Evolutionary conservation across 2,113 vertebrate genomes (phyloP).

Genomic region (Thamnophis sirtalis): DNA sequence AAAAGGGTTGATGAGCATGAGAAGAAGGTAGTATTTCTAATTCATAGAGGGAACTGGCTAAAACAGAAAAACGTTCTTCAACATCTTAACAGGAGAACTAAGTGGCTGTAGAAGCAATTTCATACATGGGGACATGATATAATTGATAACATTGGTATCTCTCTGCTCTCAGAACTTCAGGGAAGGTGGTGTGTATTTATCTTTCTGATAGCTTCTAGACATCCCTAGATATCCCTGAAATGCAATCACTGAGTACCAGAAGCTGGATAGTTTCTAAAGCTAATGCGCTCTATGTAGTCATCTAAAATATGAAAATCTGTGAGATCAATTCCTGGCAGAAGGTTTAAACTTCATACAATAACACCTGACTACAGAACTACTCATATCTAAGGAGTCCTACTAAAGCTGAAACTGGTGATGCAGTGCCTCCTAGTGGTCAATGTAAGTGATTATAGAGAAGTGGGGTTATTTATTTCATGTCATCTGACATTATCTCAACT

Average conservation of each 20-base stretch:
- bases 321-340: not conserved
- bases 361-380: not conserved
- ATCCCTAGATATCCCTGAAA: not conserved
- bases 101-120: not conserved
- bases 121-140: not conserved
- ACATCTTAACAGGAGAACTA: not conserved
- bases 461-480: not conserved
- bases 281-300: not conserved
- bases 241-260: not conserved
- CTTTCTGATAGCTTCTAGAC: not conserved
- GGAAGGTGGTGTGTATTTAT: not conserved
- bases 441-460: not conserved
- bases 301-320: not conserved
- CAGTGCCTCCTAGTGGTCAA: not conserved
- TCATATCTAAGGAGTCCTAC: not conserved
- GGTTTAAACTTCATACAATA: not conserved
- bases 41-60: not conserved
- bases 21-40: not conserved
- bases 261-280: not conserved
- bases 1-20: not conserved
- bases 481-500: not conserved
- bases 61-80: not conserved
- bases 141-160: not conserved
- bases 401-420: not conserved
- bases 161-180: not conserved